Conservation (phyloP, 2,113 vertebrate species). For the Oxyruncus cristatus region DNA sequence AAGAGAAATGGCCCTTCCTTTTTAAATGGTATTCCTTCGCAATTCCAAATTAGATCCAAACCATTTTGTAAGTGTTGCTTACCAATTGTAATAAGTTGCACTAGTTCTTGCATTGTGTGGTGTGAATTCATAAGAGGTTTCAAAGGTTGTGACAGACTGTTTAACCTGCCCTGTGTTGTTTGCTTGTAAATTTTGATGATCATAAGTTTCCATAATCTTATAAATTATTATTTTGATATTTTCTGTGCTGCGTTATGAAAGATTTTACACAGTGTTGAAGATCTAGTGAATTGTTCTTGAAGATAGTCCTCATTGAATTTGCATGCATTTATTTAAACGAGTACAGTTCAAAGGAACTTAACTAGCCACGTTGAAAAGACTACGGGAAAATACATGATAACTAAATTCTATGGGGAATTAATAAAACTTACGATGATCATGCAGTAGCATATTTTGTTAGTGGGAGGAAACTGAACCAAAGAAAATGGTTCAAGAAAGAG, state of each 20-base stretch:
- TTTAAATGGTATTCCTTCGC: neutral
- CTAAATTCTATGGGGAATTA: neutral
- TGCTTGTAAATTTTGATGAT: neutral
- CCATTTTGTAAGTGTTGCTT: slow-evolving; percentile 66
- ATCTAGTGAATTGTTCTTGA: neutral
- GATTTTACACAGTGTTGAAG: neutral
- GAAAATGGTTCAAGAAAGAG: neutral
- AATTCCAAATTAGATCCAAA: neutral
- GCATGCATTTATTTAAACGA: neutral
- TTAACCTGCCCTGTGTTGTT: neutral
- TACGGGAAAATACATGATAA: neutral
- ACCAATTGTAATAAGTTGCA: neutral
- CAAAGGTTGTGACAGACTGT: neutral
- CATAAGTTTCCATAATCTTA: neutral
- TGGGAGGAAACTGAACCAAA: neutral
- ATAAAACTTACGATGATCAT: neutral
- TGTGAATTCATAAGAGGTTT: slow-evolving; percentile 12
- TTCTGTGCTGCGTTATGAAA: neutral
- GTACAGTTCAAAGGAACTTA: neutral
- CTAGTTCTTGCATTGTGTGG: slow-evolving; percentile 22
- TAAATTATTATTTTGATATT: neutral
- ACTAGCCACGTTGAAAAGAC: neutral
- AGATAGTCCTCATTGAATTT: neutral
- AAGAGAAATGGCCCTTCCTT: neutral
- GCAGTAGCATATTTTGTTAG: neutral